phyloP scores from a whole-genome alignment of 2,113 vertebrate genomes.

The Grantiella picta region DNA sequence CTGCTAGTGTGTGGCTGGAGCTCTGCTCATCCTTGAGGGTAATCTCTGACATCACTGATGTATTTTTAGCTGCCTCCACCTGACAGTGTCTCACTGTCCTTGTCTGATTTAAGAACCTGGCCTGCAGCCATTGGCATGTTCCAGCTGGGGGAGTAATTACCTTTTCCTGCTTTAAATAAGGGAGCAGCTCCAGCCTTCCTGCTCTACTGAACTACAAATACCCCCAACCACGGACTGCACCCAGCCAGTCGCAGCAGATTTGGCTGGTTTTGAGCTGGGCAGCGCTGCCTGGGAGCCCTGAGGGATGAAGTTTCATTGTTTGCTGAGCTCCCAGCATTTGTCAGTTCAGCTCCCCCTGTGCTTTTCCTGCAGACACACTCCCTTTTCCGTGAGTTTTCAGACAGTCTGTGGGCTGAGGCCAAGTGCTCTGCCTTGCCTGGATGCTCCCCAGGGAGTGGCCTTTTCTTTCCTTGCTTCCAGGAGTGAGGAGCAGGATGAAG shows the following conservation, averaged over 20 bases:
- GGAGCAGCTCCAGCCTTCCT: background rate
- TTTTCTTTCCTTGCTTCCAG: background rate
- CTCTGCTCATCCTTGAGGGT: background rate
- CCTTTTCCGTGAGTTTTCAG: background rate
- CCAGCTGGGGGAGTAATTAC: background rate
- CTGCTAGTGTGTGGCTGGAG: background rate
- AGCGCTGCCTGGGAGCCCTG: background rate
- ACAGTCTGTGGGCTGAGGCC: background rate
- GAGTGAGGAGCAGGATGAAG: background rate
- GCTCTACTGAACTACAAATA: background rate
- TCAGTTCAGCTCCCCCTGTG: background rate
- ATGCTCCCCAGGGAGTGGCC: rapidly evolving
- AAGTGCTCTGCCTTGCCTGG: background rate
- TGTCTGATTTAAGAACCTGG: background rate
- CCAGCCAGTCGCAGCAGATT: background rate
- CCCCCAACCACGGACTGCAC: background rate
- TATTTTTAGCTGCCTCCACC: conserved; percentile 15
- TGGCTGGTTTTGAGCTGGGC: background rate
- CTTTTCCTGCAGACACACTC: background rate
- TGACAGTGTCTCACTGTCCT: background rate
- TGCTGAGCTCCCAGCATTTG: background rate
- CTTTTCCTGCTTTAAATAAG: background rate
- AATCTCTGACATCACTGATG: background rate
- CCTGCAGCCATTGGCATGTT: background rate
- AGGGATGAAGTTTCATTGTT: background rate